A percentile compares a stretch with the other conserved stretches of the same genome.
Conservation (phyloP, 2,797 vertebrate genomes). For the Okamejei kenojei region DNA sequence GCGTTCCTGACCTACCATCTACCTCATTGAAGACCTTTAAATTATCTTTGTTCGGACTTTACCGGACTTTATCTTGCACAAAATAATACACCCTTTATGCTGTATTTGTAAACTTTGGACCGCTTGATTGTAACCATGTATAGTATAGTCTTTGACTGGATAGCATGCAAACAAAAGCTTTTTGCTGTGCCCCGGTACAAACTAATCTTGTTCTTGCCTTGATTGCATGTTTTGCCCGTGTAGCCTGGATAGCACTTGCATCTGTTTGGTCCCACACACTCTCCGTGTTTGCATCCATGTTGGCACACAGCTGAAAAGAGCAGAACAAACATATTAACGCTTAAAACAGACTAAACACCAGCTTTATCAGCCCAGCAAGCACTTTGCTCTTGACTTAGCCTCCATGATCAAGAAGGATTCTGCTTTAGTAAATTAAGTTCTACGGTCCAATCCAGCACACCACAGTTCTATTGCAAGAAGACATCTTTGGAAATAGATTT, state of each 20-base stretch:
- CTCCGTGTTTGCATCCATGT: conserved; percentile 86
- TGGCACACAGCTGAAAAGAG: conserved; percentile 79
- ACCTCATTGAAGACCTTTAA: too few relatives aligned
- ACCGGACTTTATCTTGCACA: too few relatives aligned
- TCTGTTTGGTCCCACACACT: conserved; percentile 89
- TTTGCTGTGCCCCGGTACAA: too few relatives aligned
- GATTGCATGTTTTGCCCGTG: conserved; percentile 92
- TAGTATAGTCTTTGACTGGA: too few relatives aligned
- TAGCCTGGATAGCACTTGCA: conserved; percentile 92
- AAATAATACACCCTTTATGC: too few relatives aligned
- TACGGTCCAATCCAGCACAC: background rate
- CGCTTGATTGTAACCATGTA: too few relatives aligned
- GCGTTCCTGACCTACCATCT: too few relatives aligned
- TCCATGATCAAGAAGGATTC: background rate
- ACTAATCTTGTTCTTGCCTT: conserved; percentile 67
- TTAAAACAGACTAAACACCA: background rate
- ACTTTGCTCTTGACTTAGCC: background rate
- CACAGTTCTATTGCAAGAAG: background rate
- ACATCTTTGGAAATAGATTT: background rate
- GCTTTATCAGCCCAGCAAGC: background rate
- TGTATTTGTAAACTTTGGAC: too few relatives aligned
- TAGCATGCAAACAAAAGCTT: too few relatives aligned
- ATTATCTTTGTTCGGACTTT: too few relatives aligned
- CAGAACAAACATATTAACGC: conserved; percentile 39
- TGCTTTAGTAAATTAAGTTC: background rate